phyloP scores from a whole-genome alignment of 1,140 invertebrate genomes.

The Drosophila pseudoananassae region DNA sequence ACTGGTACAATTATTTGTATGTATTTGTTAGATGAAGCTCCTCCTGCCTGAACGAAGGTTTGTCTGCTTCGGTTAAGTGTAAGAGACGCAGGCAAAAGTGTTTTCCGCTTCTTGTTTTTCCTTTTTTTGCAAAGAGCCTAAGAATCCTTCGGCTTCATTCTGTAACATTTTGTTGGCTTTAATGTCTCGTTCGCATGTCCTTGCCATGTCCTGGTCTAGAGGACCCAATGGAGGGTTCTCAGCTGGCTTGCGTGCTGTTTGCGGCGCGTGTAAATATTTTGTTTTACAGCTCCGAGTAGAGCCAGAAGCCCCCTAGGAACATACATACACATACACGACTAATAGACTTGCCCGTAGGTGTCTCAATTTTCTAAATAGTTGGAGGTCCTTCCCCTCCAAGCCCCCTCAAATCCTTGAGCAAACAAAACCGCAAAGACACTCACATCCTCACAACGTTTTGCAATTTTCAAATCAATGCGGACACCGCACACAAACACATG shows the following conservation, averaged over 20 bases:
- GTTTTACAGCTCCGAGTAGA: conserved; percentile 73
- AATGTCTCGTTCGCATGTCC: conserved; percentile 80
- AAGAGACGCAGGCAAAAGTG: conserved; percentile 35
- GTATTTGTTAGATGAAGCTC: conserved; percentile 12
- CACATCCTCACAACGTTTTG: conserved; percentile 38
- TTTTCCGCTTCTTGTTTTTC: conserved; percentile 9
- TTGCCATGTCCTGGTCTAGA: conserved; percentile 32
- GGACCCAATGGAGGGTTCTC: conserved; percentile 22
- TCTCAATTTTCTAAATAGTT: conserved; percentile 81
- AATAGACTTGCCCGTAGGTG: conserved; percentile 77
- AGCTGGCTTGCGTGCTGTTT: conserved; percentile 58
- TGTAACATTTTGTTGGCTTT: conserved; percentile 62
- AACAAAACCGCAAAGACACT: conserved; percentile 31
- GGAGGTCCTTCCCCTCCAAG: conserved; percentile 11
- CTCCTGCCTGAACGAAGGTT: conserved; percentile 37
- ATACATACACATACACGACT: conserved; percentile 28
- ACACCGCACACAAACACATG: conserved; percentile 11
- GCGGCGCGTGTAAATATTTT: conserved; percentile 80
- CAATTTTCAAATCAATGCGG: conserved; percentile 69
- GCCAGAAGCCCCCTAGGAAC: conserved; percentile 17
- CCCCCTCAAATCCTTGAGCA: conserved; percentile 21
- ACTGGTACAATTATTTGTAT: conserved; percentile 1
- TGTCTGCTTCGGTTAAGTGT: conserved; percentile 34
- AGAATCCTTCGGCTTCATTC: conserved; percentile 28
- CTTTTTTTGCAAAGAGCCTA: conserved; percentile 22